phyloP scores from a whole-genome alignment of 2,113 vertebrate species.

The Coryphaenoides rupestris region DNA sequence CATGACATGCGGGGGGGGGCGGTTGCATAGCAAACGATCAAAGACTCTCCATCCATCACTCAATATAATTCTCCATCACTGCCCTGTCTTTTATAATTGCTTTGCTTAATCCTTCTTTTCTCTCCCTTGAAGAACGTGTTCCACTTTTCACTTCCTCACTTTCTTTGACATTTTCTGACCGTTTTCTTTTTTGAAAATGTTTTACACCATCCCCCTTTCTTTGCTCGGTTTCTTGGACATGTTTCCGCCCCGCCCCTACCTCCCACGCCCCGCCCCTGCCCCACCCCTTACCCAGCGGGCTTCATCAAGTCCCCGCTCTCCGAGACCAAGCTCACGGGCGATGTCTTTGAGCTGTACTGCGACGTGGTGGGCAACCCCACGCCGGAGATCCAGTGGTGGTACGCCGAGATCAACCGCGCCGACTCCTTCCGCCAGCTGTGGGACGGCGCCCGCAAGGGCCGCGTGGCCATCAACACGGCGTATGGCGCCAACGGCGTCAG shows the following conservation, averaged over 20 bases:
- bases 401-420: constrained; percentile 91
- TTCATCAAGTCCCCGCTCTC: constrained; percentile 97
- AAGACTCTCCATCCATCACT: neutral
- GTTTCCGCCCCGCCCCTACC: constrained; percentile 18
- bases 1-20: neutral
- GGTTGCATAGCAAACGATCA: no score
- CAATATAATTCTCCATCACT: neutral
- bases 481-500: constrained; percentile 90
- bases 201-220: constrained; percentile 4
- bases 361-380: constrained; percentile 93
- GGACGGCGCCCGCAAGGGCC: constrained; percentile 88
- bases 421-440: constrained; percentile 96
- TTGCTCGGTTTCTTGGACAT: constrained; percentile 8
- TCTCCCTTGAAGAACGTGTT: constrained; percentile 13
- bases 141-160: constrained; percentile 15
- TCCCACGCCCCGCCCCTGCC: constrained; percentile 20
- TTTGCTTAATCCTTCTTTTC: constrained; percentile 22
- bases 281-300: constrained; percentile 81
- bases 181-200: neutral
- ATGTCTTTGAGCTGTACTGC: constrained; percentile 97
- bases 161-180: constrained; percentile 12
- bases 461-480: constrained; percentile 90
- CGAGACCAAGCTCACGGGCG: constrained; percentile 94
- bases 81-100: constrained; percentile 5
- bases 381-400: constrained; percentile 99